These are phyloP conservation scores for Tribolium freemani DNA, from an alignment of 2,888 invertebrate species.

Conservation along the genomic window DNA sequence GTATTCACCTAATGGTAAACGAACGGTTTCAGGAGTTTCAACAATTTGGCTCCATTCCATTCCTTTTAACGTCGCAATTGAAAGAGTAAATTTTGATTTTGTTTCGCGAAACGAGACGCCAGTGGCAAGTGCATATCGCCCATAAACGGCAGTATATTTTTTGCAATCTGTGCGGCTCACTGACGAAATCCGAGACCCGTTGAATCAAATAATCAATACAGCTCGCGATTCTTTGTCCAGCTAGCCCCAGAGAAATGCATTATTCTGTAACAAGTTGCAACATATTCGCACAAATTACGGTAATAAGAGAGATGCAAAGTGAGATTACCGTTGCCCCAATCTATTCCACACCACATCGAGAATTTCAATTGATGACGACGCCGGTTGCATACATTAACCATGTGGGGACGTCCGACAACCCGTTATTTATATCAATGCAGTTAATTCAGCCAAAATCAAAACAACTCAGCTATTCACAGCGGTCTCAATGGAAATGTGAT, in stretches of 20 bases:
- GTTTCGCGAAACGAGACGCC: background rate
- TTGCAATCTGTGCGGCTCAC: slow-evolving; percentile 29
- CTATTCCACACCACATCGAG: slow-evolving; percentile 6
- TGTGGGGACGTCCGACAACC: slow-evolving; percentile 9
- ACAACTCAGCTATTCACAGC: slow-evolving; percentile 29
- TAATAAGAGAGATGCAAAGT: slow-evolving; percentile 12
- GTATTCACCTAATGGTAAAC: background rate
- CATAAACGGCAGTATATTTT: slow-evolving; percentile 13
- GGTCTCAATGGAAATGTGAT: slow-evolving; percentile 30
- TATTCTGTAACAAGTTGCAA: slow-evolving; percentile 25
- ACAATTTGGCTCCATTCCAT: background rate
- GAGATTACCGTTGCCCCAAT: slow-evolving; percentile 24
- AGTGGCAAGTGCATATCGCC: slow-evolving; percentile 10
- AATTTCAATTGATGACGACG: slow-evolving; percentile 21
- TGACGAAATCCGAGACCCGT: slow-evolving; percentile 38
- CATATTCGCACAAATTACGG: slow-evolving; percentile 16
- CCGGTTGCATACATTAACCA: slow-evolving; percentile 20
- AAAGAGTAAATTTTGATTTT: slow-evolving; percentile 3
- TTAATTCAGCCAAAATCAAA: slow-evolving; percentile 32
- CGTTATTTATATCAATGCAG: slow-evolving; percentile 34
- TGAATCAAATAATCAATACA: slow-evolving; percentile 48
- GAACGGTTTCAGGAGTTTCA: background rate
- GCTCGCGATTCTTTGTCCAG: slow-evolving; percentile 47
- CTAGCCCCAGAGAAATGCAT: slow-evolving; percentile 34
- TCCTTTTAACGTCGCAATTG: background rate